Evolutionary conservation across 2,888 invertebrate species (phyloP).

Genomic region (Heliconius sara): DNA sequence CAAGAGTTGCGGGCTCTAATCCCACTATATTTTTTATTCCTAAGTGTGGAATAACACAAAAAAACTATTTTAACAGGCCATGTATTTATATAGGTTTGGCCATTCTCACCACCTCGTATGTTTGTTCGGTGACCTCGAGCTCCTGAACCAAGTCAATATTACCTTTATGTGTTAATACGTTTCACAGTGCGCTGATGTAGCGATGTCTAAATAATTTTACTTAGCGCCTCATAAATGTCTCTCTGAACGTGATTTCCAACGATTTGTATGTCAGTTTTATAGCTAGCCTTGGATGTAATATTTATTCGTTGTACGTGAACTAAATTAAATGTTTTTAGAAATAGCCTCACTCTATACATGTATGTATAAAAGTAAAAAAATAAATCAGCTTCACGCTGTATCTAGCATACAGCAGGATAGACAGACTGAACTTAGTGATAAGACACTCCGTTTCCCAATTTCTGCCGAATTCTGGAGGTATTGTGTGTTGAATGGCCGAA

Average conservation of each 20-base stretch:
- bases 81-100: neutral
- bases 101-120: slow-evolving; percentile 26
- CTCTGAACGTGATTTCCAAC: slow-evolving; percentile 14
- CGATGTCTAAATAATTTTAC: slow-evolving; percentile 26
- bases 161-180: slow-evolving; percentile 31
- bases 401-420: no score
- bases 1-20: no score
- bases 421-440: no score
- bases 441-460: no score
- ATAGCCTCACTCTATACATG: neutral
- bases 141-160: slow-evolving; percentile 27
- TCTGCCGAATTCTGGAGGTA: no score
- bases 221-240: slow-evolving; percentile 36
- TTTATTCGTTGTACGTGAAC: neutral
- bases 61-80: neutral
- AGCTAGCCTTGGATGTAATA: slow-evolving; percentile 21
- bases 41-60: no score
- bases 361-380: no score
- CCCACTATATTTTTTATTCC: no score
- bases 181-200: slow-evolving; percentile 3
- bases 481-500: no score
- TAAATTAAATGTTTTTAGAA: slow-evolving; percentile 1
- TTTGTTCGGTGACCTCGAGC: slow-evolving; percentile 32
- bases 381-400: no score
- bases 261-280: slow-evolving; percentile 26